phyloP scores from a whole-genome alignment of 1,140 invertebrate genomes.

The Drosophila baimaii region DNA sequence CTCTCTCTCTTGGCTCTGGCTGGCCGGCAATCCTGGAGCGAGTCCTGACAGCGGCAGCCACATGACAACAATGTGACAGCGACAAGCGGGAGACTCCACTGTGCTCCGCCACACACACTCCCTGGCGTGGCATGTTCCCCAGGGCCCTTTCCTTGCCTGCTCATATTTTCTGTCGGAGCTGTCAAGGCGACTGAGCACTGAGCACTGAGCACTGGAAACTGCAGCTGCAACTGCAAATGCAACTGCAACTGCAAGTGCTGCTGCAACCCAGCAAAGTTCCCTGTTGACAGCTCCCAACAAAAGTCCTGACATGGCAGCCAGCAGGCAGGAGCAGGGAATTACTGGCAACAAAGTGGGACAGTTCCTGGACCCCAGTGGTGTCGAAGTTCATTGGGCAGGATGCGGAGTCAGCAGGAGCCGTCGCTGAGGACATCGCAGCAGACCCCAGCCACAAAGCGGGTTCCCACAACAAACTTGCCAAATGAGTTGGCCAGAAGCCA shows the following conservation, averaged over 20 bases:
- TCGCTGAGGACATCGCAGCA: constrained; percentile 23
- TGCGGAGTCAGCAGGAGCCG: constrained; percentile 10
- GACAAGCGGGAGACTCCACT: constrained; percentile 30
- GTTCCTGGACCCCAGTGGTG: constrained; percentile 31
- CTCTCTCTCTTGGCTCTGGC: constrained; percentile 21
- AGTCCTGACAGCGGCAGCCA: constrained; percentile 13
- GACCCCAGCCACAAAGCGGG: constrained; percentile 14
- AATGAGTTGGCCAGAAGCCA: constrained; percentile 16
- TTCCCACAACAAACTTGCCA: constrained; percentile 43
- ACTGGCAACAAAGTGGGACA: constrained; percentile 64
- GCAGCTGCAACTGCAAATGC: constrained; percentile 16
- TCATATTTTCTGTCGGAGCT: constrained; percentile 66
- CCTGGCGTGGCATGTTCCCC: constrained; percentile 11
- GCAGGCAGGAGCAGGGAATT: constrained; percentile 30
- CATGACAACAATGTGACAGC: constrained; percentile 77
- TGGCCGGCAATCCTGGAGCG: constrained; percentile 10
- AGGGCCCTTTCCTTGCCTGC: constrained; percentile 37
- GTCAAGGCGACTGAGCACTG: constrained; percentile 34
- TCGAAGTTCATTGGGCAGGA: constrained; percentile 40
- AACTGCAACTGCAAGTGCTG: constrained; percentile 41
- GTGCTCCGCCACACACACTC: constrained; percentile 17
- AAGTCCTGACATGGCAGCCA: constrained; percentile 70
- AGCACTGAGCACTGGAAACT: not conserved
- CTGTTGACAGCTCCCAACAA: constrained; percentile 73
- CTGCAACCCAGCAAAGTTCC: constrained; percentile 69